Conservation (phyloP, 2,797 vertebrate species). For the Hapalemur alaotrensis region DNA sequence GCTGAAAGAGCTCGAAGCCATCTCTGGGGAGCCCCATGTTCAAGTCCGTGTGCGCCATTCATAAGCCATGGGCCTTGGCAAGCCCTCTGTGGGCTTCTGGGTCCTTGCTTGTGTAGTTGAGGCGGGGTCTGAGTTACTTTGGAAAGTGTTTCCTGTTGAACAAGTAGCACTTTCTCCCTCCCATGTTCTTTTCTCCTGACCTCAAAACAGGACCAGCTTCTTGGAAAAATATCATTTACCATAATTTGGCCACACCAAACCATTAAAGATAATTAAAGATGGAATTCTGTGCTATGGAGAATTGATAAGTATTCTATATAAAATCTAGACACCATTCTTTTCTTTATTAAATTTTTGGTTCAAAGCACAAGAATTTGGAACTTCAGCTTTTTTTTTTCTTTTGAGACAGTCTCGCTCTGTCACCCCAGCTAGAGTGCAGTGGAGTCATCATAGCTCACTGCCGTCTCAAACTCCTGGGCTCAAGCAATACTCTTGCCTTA, state of each 20-base stretch:
- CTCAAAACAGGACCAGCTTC: background rate
- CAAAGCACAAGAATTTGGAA: background rate
- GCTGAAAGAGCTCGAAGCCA: background rate
- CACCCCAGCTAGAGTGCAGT: background rate
- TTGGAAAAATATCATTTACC: background rate
- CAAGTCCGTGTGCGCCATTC: accelerated
- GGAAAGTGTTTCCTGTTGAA: background rate
- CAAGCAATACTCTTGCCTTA: background rate
- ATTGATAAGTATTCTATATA: background rate
- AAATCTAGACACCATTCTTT: background rate
- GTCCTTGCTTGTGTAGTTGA: background rate
- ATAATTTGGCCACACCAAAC: background rate
- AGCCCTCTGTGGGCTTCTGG: background rate
- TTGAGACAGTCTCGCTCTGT: background rate
- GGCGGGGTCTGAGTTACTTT: background rate
- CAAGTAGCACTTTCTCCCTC: background rate
- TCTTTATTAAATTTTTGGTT: background rate
- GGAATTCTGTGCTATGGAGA: background rate
- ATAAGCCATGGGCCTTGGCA: background rate
- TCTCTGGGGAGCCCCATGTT: background rate
- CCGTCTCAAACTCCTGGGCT: background rate
- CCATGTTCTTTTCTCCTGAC: background rate
- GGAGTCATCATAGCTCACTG: background rate
- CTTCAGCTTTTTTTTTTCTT: background rate
- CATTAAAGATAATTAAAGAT: background rate